Evolutionary conservation across 2,113 vertebrate genomes (phyloP), one percentile per base, ranked within the genome.

Genomic region (Oxyruncus cristatus): DNA sequence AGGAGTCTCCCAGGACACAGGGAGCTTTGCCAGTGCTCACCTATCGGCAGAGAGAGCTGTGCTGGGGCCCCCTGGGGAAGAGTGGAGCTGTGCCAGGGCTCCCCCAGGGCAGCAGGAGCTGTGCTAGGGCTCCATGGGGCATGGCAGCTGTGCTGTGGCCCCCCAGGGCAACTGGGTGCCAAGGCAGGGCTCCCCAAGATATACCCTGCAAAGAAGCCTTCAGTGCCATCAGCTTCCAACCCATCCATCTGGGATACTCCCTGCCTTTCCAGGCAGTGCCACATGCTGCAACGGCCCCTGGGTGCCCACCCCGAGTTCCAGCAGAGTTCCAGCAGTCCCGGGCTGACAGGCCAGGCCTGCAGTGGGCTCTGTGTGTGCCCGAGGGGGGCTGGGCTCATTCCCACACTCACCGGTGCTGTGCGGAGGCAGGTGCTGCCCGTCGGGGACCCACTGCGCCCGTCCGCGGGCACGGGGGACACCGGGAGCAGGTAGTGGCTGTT

Each of bases 401-500:
- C 98, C 61, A 9, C 53, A 85, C 97, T 98, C 98, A 99, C 99
- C 99, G 99, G 98, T 44, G 98, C 91, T 7, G 94, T 85, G 78
- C 98, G 98, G n/a, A 97, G 98, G 96, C 98, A 98, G 94, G 74
- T 94, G 94, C 89, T 92, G 73, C 63, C 95, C 56, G 98, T 95
- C 0, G 98, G 98, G 76, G 98, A 97, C 73, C 96, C 97, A 22
- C 97, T 82, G 75, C 97, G 98, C 26, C 97, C 98, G 17, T 99
- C 99, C 22, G 97, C 98, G 84, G 98, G 61, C 44, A 97, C 94
- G 0, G 99, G 98, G 39, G 98, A 98, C 26, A 97, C 65, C 0
- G 98, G 81, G 8, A 99, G 98, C 92, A 99, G 97, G 96, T 99
- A 99, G 85, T 98, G 98, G 95, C 97, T 98, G 91, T 98, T 99